These are phyloP conservation scores for Turritopsis rubra DNA, from an alignment of 30 jellyfish, hydroid and myxozoan genomes.

Conservation along the genomic window DNA sequence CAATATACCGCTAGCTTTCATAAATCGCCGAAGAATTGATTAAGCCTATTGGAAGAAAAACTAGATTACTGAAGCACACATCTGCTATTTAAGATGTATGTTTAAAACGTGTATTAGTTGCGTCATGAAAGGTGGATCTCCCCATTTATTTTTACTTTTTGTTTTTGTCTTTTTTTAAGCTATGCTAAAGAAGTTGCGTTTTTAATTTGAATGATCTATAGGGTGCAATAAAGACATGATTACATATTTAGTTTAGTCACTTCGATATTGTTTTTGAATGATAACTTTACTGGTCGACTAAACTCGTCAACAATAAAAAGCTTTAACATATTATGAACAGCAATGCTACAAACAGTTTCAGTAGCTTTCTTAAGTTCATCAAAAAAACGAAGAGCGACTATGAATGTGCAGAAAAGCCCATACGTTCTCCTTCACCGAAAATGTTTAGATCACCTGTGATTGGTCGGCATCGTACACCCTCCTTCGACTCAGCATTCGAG, in stretches of 20 bases:
- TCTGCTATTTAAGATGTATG: background rate
- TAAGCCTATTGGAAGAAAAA: background rate
- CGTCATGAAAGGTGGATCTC: background rate
- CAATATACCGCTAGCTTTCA: background rate
- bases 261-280: too few relatives aligned
- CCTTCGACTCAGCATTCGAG: constrained; percentile 3
- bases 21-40: background rate
- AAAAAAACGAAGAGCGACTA: constrained; percentile 4
- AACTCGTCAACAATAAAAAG: too few relatives aligned
- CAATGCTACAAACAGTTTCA: background rate
- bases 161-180: background rate
- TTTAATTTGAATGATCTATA: background rate
- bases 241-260: background rate
- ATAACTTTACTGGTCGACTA: too few relatives aligned
- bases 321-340: background rate
- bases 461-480: constrained; percentile 1
- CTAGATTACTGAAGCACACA: background rate
- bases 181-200: background rate
- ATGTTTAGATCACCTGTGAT: constrained; percentile 5
- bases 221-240: background rate
- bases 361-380: background rate
- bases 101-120: background rate
- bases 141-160: background rate
- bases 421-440: constrained; percentile 9
- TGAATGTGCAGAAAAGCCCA: constrained; percentile 5